Conservation (phyloP, 2,797 vertebrate species). For the Myripristis murdjan region DNA sequence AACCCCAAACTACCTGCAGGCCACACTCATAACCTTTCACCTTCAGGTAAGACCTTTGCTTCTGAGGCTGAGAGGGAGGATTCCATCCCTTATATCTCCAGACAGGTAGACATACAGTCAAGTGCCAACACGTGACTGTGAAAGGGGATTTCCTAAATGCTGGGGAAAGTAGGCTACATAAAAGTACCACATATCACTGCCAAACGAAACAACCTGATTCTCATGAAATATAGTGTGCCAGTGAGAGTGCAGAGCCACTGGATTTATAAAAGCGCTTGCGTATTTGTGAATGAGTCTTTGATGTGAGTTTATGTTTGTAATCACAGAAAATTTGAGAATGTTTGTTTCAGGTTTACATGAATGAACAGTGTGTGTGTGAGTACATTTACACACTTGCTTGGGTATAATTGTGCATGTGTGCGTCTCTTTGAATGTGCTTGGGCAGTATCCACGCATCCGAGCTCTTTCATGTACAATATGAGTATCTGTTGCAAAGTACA, state of each 20-base stretch:
- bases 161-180: slow-evolving; percentile 43
- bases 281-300: slow-evolving; percentile 59
- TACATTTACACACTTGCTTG: slow-evolving; percentile 39
- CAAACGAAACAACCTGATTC: slow-evolving; percentile 70
- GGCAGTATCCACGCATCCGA: slow-evolving; percentile 27
- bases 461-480: slow-evolving; percentile 60
- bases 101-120: slow-evolving; percentile 47
- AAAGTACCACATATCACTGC: slow-evolving; percentile 41
- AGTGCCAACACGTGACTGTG: slow-evolving; percentile 63
- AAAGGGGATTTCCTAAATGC: slow-evolving; percentile 57
- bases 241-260: slow-evolving; percentile 29
- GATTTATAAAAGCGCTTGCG: slow-evolving; percentile 48
- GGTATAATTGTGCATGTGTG: slow-evolving; percentile 54
- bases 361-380: slow-evolving; percentile 30
- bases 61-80: slow-evolving; percentile 47
- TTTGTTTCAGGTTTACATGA: slow-evolving; percentile 41
- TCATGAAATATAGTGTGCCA: slow-evolving; percentile 53
- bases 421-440: slow-evolving; percentile 28
- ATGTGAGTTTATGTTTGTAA: slow-evolving; percentile 19
- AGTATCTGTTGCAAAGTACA: slow-evolving; percentile 18
- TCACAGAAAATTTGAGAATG: slow-evolving; percentile 4
- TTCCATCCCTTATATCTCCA: slow-evolving; percentile 38
- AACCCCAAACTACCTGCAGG: slow-evolving; percentile 49
- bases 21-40: slow-evolving; percentile 70
- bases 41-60: slow-evolving; percentile 57